Percentiles rank a stretch among this genome's conserved stretches.
Conservation (phyloP, 2,888 invertebrate genomes). For the Torymus tubicola region DNA sequence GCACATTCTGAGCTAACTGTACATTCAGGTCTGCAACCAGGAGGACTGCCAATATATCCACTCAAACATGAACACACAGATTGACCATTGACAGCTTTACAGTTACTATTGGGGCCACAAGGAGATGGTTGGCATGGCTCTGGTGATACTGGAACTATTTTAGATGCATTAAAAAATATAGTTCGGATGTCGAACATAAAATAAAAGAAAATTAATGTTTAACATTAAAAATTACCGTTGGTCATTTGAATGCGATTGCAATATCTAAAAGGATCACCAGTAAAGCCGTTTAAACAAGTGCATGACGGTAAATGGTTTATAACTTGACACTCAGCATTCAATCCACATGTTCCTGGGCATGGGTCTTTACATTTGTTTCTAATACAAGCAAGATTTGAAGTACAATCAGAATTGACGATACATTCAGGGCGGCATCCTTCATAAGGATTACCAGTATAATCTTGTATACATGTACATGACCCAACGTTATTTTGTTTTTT, state of each 20-base stretch:
- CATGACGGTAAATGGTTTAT: slow-evolving; percentile 88
- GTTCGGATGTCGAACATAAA: background rate
- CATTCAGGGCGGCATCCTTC: slow-evolving; percentile 85
- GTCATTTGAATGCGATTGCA: slow-evolving; percentile 73
- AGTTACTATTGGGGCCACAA: slow-evolving; percentile 82
- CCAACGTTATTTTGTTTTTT: slow-evolving; percentile 79
- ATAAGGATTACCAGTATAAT: slow-evolving; percentile 82
- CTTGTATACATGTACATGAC: slow-evolving; percentile 79
- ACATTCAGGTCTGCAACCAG: slow-evolving; percentile 84
- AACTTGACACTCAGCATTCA: slow-evolving; percentile 85
- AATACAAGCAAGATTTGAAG: slow-evolving; percentile 83
- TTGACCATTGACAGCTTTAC: slow-evolving; percentile 79
- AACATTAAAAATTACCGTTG: background rate
- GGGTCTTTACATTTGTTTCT: slow-evolving; percentile 84
- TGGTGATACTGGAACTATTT: slow-evolving; percentile 74
- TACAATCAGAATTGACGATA: slow-evolving; percentile 82
- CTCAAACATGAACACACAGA: slow-evolving; percentile 82
- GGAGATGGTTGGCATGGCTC: slow-evolving; percentile 80
- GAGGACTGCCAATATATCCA: slow-evolving; percentile 81
- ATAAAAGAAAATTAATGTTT: slow-evolving; percentile 77
- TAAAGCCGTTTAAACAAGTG: slow-evolving; percentile 81
- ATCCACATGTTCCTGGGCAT: slow-evolving; percentile 87
- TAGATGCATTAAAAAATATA: slow-evolving; percentile 2
- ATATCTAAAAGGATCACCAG: slow-evolving; percentile 86
- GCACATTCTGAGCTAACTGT: slow-evolving; percentile 82